phyloP scores from a whole-genome alignment of 2,888 invertebrate species.

The Drosophila siamana region DNA sequence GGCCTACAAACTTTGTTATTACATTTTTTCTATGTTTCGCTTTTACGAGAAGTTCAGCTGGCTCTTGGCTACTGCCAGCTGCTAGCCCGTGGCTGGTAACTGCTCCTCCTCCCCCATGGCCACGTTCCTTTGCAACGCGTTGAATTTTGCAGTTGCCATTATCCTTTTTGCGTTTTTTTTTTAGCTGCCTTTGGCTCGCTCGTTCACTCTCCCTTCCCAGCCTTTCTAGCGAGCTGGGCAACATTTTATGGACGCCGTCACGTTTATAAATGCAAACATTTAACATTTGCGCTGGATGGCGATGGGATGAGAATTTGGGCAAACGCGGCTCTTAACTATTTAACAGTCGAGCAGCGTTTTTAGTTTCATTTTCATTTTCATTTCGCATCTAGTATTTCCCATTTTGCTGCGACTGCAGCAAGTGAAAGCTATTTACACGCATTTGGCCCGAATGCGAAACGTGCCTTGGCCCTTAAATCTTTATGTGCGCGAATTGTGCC shows the following conservation, averaged over 20 bases:
- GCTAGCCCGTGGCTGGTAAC: slow-evolving; percentile 20
- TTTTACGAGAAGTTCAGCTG: slow-evolving; percentile 40
- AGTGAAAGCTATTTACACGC: slow-evolving; percentile 75
- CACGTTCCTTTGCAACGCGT: not conserved
- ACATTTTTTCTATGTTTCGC: slow-evolving; percentile 32
- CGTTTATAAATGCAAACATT: slow-evolving; percentile 71
- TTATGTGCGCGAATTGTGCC: slow-evolving; percentile 61
- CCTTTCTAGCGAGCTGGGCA: slow-evolving; percentile 13
- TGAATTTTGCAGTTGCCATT: slow-evolving; percentile 45
- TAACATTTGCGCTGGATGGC: slow-evolving; percentile 33
- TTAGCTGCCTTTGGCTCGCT: not conserved
- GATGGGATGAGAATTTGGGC: slow-evolving; percentile 2
- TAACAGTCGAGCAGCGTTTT: slow-evolving; percentile 66
- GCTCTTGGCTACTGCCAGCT: slow-evolving; percentile 2
- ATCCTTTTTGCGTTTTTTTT: slow-evolving; percentile 40
- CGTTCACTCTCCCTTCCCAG: too few species aligned
- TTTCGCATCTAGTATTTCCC: slow-evolving; percentile 41
- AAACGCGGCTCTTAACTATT: slow-evolving; percentile 58
- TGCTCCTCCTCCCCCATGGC: not conserved
- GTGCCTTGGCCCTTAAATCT: slow-evolving; percentile 69
- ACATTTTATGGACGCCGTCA: slow-evolving; percentile 60
- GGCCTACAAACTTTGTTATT: slow-evolving; percentile 64
- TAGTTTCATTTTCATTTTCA: slow-evolving; percentile 71
- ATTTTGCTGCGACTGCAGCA: slow-evolving; percentile 46
- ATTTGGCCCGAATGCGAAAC: slow-evolving; percentile 65